Evolutionary conservation across 2,888 invertebrate genomes (phyloP), one percentile per base, ranked within the genome.

Genomic region (Agonum fuliginosum): DNA sequence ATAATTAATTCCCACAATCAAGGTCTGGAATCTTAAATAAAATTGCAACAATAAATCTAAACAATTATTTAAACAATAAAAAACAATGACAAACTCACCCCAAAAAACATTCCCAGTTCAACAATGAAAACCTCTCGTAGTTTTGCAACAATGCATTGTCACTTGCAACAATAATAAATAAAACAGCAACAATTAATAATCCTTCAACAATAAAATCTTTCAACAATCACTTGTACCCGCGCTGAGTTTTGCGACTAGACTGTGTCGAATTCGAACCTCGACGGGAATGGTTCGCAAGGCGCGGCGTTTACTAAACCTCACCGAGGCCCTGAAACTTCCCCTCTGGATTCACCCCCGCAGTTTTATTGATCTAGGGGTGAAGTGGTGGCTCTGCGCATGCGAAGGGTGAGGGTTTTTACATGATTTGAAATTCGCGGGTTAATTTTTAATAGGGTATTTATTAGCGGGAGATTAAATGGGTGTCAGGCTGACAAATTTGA

Each of bases 291-390:
- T 30, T 48, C 14, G 30, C 58, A 62, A 62, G 58, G 58, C 58
- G 58, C 58, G 58, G 58, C 58, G 58, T 30, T 62, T 62, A 62
- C 58, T 62, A 62, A 62, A 62, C 54, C 58, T 30, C 58, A 8
- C 12, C 5, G 46, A 17, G 58, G 27, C 58, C 58, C 58, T 62
- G 58, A 62, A 62, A 46, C 58, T 17, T 17, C 58, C 58, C 58
- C 58, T 62, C 58, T 27, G 17, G 58, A 62, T 67, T 43, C 67
- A 41, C 37, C 67, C 67, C 43, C 37, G 67, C 20, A 54, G 54
- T 54, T 54, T 67, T 67, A 67, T 67, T 67, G 67, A 67, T 67
- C 43, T 22, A 14, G 20, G 67, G 67, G 67, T 54, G 37, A 41
- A 6, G 19, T 3, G n/a, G 10, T 54, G 5, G n/a, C 3, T 43